These are phyloP conservation scores for Pocillopora verrucosa DNA, from an alignment of 64 coral and sea anemone species.

Conservation along the genomic window DNA sequence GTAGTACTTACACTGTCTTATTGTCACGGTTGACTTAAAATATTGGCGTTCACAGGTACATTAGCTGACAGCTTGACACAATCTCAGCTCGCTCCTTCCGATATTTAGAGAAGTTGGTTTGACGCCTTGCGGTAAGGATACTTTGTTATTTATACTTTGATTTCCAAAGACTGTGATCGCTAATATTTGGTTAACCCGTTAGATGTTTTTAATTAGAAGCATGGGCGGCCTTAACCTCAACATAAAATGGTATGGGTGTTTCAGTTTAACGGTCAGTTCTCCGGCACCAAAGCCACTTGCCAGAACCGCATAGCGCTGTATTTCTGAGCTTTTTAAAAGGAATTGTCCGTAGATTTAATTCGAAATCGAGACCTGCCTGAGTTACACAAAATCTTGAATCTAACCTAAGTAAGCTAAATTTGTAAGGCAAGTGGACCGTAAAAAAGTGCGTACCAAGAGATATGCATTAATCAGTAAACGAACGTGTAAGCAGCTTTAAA, in stretches of 20 bases:
- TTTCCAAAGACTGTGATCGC: neutral
- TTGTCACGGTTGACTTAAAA: neutral
- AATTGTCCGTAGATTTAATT: neutral
- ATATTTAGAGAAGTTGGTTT: conserved; percentile 4
- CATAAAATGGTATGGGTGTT: neutral
- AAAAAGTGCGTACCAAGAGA: neutral
- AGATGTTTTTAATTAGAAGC: neutral
- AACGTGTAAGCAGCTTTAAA: neutral
- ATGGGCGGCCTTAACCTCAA: neutral
- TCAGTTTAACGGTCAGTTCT: too few species aligned
- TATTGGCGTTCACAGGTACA: neutral
- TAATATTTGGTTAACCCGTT: neutral
- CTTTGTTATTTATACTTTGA: neutral
- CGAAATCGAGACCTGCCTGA: neutral
- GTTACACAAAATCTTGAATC: neutral
- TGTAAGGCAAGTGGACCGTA: neutral
- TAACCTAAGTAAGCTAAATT: neutral
- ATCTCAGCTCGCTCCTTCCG: neutral
- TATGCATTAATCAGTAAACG: neutral
- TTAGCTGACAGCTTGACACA: neutral
- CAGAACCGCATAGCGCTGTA: neutral
- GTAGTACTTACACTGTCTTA: too few species aligned
- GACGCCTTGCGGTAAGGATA: neutral
- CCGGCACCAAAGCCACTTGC: too few species aligned
- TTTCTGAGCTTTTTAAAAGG: neutral